A percentile compares a stretch with the other conserved stretches of the same genome.
Evolutionary conservation across 2,797 vertebrate genomes (phyloP).

Genomic region (Morus bassanus): DNA sequence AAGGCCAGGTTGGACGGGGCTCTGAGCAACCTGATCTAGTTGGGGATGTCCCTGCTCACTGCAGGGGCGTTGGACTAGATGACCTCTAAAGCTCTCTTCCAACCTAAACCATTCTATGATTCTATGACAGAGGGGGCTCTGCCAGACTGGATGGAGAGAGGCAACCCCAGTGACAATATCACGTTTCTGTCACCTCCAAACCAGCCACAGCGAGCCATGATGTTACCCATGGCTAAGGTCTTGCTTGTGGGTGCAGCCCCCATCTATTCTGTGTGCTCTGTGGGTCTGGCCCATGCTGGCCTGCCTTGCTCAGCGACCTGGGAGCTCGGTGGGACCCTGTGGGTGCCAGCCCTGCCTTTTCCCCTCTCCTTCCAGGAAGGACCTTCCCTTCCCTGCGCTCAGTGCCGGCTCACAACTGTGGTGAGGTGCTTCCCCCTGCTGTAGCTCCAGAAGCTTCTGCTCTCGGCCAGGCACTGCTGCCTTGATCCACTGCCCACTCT

Average conservation of each 20-base stretch:
- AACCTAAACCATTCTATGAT: no score
- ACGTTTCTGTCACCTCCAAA: neutral
- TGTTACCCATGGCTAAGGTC: neutral
- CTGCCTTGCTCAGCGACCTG: neutral
- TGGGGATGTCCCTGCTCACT: no score
- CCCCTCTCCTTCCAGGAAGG: neutral
- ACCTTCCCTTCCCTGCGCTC: neutral
- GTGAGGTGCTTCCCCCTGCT: conserved; percentile 53
- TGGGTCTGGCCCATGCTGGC: neutral
- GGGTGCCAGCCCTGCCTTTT: neutral
- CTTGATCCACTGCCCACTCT: accelerated
- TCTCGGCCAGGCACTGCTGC: neutral
- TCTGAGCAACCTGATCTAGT: no score
- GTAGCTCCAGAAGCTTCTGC: conserved; percentile 14
- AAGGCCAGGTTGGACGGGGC: no score
- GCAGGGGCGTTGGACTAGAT: no score
- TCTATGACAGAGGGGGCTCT: neutral
- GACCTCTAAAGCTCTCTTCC: no score
- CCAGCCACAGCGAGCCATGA: accelerated
- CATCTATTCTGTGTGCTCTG: neutral
- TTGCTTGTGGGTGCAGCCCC: neutral
- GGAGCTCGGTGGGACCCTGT: neutral
- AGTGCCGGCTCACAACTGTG: neutral
- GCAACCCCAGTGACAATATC: neutral
- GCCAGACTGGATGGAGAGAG: neutral